Percentiles rank a stretch among this genome's conserved stretches.
phyloP scores from a whole-genome alignment of 1,140 invertebrate species.

The Trichomalopsis sarcophagae region DNA sequence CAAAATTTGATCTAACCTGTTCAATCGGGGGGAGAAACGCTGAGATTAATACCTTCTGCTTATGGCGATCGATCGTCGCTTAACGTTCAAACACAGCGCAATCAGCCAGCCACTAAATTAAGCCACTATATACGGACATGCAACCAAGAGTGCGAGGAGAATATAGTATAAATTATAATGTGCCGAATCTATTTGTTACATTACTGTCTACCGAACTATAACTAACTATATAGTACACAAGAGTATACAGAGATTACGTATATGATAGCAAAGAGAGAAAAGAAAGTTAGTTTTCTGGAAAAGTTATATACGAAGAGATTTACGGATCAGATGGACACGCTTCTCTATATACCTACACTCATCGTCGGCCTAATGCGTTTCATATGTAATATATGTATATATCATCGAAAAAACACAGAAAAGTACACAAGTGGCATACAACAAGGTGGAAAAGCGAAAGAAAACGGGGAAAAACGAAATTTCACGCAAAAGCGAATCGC shows the following conservation, averaged over 20 bases:
- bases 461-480: conserved; percentile 13
- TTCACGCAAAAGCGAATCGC: conserved; percentile 32
- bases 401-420: background rate
- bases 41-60: conserved; percentile 6
- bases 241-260: background rate
- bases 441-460: conserved; percentile 26
- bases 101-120: background rate
- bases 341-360: conserved; percentile 6
- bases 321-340: background rate
- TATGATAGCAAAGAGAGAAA: background rate
- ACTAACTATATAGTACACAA: background rate
- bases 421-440: background rate
- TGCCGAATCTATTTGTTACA: no score
- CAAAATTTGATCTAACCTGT: conserved; percentile 93
- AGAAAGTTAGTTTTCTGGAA: background rate
- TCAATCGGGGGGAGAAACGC: conserved; percentile 6
- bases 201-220: background rate
- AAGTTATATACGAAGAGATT: background rate
- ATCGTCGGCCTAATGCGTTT: background rate
- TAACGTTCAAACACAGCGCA: conserved; percentile 4
- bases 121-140: background rate
- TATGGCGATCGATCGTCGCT: background rate
- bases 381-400: background rate
- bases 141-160: background rate
- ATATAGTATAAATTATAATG: no score